Evolutionary conservation across 2,797 vertebrate genomes (phyloP), one percentile per base, ranked within the genome.

Genomic region (Cyclopterus lumpus): DNA sequence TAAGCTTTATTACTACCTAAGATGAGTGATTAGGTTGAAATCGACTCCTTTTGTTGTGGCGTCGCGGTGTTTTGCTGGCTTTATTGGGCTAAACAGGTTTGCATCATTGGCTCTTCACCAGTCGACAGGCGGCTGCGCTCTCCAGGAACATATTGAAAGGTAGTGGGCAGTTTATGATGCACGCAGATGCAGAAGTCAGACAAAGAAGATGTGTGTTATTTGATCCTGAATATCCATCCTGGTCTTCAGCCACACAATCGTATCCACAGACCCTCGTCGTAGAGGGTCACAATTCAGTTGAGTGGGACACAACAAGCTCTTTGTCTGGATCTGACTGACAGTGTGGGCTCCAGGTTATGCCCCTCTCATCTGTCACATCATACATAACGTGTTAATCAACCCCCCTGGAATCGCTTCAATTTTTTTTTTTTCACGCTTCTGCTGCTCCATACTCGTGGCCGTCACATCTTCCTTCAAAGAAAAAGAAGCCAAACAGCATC

Each of bases 1-100:
- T 82, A 74, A 85, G 85, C 61, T 82, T 81, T 78, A 82, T 89
- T 87, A 84, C 48, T 87, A 84, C 42, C 54, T 28, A 14, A 72
- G 71, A 85, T 81, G 61, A 84, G 78, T 79, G 85, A 90, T 89
- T 84, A 85, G 77, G 66, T 57, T 74, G 67, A 60, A 80, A 65
- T 69, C 15, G 30, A 57, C 18, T 81, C 40, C 51, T 53, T 67
- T 48, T 62, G 42, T 77, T 59, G 54, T 2, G 3, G 60, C 20
- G 3, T 15, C 1, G 68, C 38, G 42, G 62, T 28, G 32, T 26
- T 59, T 57, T 67, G 14, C 48, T 44, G 24, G 54, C 30, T 85
- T 84, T 80, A 55, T 68, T 16, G 62, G 57, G 28, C 46, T 77
- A 30, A 77, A 61, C 1, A 61, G 14, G 60, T 69, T 40, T 79